A percentile compares a stretch with the other conserved stretches of the same genome.
phyloP scores from a whole-genome alignment of 2,113 vertebrate species.

The Ellobius talpinus region DNA sequence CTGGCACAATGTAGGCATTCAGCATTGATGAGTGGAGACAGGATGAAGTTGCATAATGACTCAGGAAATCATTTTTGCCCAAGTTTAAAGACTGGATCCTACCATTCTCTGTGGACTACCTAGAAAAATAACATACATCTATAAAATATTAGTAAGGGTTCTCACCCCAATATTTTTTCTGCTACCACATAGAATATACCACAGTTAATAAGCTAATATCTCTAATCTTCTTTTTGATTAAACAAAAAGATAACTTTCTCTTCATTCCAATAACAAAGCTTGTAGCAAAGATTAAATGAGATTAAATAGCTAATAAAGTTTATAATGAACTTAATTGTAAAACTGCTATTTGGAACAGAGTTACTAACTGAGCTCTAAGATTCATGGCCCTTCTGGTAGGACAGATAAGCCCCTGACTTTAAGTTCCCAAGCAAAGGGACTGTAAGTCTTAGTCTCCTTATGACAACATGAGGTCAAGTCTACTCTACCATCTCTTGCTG shows the following conservation, averaged over 20 bases:
- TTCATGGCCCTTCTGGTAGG: neutral
- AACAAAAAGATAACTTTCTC: constrained; percentile 7
- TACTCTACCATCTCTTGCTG: neutral
- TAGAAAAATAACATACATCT: neutral
- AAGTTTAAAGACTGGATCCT: neutral
- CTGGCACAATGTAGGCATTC: neutral
- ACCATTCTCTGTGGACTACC: neutral
- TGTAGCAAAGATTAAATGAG: constrained; percentile 62
- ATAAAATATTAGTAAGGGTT: constrained; percentile 19
- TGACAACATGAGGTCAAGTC: neutral
- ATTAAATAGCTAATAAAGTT: constrained; percentile 54
- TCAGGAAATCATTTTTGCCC: neutral
- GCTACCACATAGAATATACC: neutral
- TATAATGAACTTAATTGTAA: constrained; percentile 54
- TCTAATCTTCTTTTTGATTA: constrained; percentile 36
- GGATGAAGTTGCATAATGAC: neutral
- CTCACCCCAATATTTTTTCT: constrained; percentile 12
- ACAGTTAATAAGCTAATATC: constrained; percentile 57
- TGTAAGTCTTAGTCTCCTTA: neutral
- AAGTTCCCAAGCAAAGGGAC: neutral
- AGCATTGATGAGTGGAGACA: neutral
- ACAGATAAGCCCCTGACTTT: neutral
- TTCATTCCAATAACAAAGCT: constrained; percentile 47
- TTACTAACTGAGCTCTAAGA: neutral
- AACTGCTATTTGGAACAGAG: constrained; percentile 37